A percentile compares a stretch with the other conserved stretches of the same genome.
These are phyloP conservation scores for Burhinus oedicnemus DNA, from an alignment of 2,113 vertebrate species.

Conservation along the genomic window DNA sequence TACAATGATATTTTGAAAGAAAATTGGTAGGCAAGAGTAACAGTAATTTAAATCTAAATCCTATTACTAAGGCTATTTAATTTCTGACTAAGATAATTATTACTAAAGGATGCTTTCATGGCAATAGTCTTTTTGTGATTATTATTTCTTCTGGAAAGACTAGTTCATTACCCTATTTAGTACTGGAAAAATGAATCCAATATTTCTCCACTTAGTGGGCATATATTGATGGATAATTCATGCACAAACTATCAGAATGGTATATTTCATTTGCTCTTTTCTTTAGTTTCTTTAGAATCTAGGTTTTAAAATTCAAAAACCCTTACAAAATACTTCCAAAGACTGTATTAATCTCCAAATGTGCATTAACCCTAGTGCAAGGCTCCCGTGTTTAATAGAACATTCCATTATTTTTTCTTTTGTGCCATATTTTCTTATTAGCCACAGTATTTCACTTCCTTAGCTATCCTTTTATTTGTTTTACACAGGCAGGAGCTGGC, in stretches of 20 bases:
- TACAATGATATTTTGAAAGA: background rate
- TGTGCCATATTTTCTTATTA: background rate
- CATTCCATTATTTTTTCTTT: background rate
- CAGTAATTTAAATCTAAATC: background rate
- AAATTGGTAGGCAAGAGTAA: background rate
- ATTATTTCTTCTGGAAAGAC: slow-evolving; percentile 7
- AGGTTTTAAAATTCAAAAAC: background rate
- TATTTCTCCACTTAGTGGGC: background rate
- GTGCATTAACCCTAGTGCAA: background rate
- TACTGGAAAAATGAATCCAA: background rate
- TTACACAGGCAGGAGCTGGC: background rate
- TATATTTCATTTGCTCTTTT: background rate
- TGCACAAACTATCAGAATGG: background rate
- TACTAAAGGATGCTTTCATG: background rate
- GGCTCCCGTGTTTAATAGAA: background rate
- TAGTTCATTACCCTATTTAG: background rate
- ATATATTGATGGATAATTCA: background rate
- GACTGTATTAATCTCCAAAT: background rate
- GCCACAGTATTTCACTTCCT: background rate
- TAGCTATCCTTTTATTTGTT: background rate
- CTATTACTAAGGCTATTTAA: background rate
- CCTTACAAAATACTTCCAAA: background rate
- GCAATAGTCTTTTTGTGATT: background rate
- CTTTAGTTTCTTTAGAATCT: background rate
- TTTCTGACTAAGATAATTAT: background rate